Percentiles rank a stretch among this genome's conserved stretches.
Conservation (phyloP, 2,113 vertebrate genomes). For the pig (Sus scrofa) region DNA sequence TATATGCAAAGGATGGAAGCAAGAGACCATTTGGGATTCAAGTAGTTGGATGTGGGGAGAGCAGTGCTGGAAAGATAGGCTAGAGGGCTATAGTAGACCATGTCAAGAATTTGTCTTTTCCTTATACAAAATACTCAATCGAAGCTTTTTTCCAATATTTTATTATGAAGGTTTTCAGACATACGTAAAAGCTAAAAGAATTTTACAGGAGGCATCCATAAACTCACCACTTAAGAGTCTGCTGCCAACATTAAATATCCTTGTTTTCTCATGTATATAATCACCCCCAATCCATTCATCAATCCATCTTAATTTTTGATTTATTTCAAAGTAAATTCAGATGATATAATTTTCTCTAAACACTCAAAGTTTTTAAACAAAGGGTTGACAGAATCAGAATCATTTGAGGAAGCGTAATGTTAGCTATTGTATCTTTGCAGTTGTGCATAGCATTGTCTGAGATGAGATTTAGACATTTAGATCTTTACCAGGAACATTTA, state of each 20-base stretch:
- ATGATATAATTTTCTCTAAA: not conserved
- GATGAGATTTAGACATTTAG: not conserved
- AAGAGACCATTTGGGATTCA: not conserved
- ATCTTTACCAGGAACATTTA: slow-evolving; percentile 8
- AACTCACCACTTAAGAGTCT: not conserved
- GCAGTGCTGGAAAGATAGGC: not conserved
- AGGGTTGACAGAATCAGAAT: slow-evolving; percentile 3
- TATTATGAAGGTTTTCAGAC: slow-evolving; percentile 24
- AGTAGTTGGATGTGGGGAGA: not conserved
- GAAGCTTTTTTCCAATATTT: not conserved
- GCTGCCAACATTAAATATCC: slow-evolving; percentile 19
- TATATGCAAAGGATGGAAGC: not conserved
- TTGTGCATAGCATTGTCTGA: not conserved
- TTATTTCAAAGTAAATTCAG: slow-evolving; percentile 45
- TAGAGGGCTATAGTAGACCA: not conserved
- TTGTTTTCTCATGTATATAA: not conserved
- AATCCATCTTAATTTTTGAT: slow-evolving; percentile 3
- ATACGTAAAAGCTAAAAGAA: not conserved
- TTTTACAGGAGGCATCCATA: not conserved
- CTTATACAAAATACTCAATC: not conserved
- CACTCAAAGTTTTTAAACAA: not conserved
- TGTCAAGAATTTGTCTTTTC: slow-evolving; percentile 9
- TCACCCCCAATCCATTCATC: not conserved
- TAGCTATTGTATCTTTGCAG: slow-evolving; percentile 9
- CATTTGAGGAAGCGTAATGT: not conserved